Evolutionary conservation across 2,888 invertebrate genomes (phyloP), one percentile per base, ranked within the genome.

Genomic region (Limnephilus marmoratus): DNA sequence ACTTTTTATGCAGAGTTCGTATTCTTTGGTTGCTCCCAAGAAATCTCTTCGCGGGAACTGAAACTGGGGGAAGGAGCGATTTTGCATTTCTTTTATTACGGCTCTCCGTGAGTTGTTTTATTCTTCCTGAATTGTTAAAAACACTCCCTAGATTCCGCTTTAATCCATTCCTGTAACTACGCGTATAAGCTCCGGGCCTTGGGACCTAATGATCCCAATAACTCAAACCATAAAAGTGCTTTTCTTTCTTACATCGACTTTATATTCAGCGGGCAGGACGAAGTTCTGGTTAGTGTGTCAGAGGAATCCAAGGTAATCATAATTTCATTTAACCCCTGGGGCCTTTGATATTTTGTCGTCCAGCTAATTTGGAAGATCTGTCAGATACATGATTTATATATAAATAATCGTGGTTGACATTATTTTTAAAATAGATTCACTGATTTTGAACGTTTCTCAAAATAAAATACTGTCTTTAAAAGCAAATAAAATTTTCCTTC

Each of bases 151-250:
- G 87, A 34, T 87, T 68, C 87, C 87, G 87, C 53, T 87, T 87
- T 87, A 87, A 87, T 87, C 87, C 87, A 87, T 87, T 90, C 81
- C 81, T 90, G 90, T 90, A 90, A 90, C 81, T 87, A 90, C 81
- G 68, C 31, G 34, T 81, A 41, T 81, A 45, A 81, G 81, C 88
- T 68, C 90, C n/a, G 90, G 90, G 81, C 24, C 41, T 29, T 53
- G 90, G 37, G 49, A 34, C 91, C 80, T 92, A 92, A 92, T 92
- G 91, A 91, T 90, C 80, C 90, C 92, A 91, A 92, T 92, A 92
- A 92, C 89, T 92, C 92, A 91, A 90, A 85, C 90, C 91, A 90
- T 91, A 91, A 91, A 92, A 92, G 89, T 92, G 81, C 91, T 92
- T 90, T 89, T 80, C 81, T 41, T 49, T 86, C 85, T 92, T 37